Percentiles rank a stretch among this genome's conserved stretches.
Conservation (phyloP, 2,888 invertebrate genomes). For the Drosophila seclusa region DNA sequence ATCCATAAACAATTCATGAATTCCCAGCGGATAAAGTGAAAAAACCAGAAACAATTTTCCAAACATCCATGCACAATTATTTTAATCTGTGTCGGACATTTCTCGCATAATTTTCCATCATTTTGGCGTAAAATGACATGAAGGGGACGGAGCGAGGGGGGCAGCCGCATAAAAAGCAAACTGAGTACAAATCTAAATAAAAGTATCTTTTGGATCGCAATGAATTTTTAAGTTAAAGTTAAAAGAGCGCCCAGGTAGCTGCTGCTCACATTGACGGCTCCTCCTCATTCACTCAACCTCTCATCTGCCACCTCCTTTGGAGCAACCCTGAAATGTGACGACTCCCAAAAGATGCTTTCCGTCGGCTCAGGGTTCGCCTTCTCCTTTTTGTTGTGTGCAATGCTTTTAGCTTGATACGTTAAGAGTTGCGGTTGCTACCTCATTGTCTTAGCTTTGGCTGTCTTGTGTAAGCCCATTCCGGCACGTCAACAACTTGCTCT, state of each 20-base stretch:
- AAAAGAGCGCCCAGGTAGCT: slow-evolving; percentile 58
- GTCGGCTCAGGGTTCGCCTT: slow-evolving; percentile 25
- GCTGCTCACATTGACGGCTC: slow-evolving; percentile 17
- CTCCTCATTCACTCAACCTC: neutral
- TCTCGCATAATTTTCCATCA: slow-evolving; percentile 73
- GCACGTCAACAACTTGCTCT: slow-evolving; percentile 29
- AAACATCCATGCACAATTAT: slow-evolving; percentile 58
- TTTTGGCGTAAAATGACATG: slow-evolving; percentile 25
- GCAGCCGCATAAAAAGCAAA: slow-evolving; percentile 22
- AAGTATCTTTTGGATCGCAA: slow-evolving; percentile 73
- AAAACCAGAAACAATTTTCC: slow-evolving; percentile 27
- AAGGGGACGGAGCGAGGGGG: neutral
- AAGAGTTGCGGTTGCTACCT: slow-evolving; percentile 50
- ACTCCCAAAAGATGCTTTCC: slow-evolving; percentile 63
- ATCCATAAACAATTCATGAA: slow-evolving; percentile 53
- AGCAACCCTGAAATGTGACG: slow-evolving; percentile 46
- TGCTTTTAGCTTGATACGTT: slow-evolving; percentile 72
- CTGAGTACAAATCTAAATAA: slow-evolving; percentile 56
- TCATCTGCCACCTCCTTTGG: neutral
- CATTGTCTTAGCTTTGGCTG: slow-evolving; percentile 62
- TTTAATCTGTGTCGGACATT: slow-evolving; percentile 74
- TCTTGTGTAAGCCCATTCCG: slow-evolving; percentile 1
- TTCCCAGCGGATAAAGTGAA: slow-evolving; percentile 49
- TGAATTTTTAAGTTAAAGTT: slow-evolving; percentile 76
- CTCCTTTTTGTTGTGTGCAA: slow-evolving; percentile 38